Evolutionary conservation across 2,888 invertebrate species (phyloP), one percentile per base, ranked within the genome.

Genomic region (Xylota sylvarum): DNA sequence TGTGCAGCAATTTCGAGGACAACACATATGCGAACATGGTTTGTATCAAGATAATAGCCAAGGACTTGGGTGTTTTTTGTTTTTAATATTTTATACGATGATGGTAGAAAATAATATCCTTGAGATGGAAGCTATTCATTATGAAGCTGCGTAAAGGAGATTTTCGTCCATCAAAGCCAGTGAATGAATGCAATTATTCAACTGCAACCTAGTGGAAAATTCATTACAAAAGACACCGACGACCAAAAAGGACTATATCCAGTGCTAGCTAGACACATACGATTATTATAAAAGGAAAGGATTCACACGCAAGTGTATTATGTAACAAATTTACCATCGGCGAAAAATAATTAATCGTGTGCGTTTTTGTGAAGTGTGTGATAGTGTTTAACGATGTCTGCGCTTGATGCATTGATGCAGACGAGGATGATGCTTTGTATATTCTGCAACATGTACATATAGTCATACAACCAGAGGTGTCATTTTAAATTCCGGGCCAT

Each of bases 111-210:
- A 62, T 73, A 79, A 65, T 74, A 84, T 80, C 74, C 74, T 80
- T 80, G 80, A 65, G 58, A 74, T 79, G 62, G 40, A 80, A 70
- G 56, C 62, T 80, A 80, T 79, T 67, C 35, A 69, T 58, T 83
- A 65, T 84, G 35, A 67, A 62, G 52, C 62, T 23, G 73, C 74
- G 55, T 64, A 80, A 80, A 80, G 64, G 58, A 76, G 37, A 69
- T 79, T 74, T 23, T 80, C 70, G 56, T 43, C 35, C 50, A 70
- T 74, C 40, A 72, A n/a, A 32, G 58, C 43, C 48, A 1, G 32
- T 67, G 73, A 84, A 64, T 80, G 74, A 32, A 64, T 79, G 60
- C 80, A 85, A 80, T 80, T 80, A 85, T 69, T 84, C 56, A 50
- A 70, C 40, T 80, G 70, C 74, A 60, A 0, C 56, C 48, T 46